Evolutionary conservation across 1,140 invertebrate genomes (phyloP).

Genomic region (Zaprionus tsacasi): DNA sequence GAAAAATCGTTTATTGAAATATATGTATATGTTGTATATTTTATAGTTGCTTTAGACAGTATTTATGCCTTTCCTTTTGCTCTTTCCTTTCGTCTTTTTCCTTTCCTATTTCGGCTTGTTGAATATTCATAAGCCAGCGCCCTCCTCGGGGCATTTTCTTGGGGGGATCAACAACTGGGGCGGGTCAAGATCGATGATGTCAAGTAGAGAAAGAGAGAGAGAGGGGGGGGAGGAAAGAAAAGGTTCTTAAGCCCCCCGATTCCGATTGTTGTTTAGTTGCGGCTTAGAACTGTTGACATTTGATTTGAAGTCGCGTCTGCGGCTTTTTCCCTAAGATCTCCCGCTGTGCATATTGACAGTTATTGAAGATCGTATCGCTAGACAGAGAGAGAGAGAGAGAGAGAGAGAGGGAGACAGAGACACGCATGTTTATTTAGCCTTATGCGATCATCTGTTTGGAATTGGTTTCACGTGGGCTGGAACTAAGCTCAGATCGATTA

Average conservation of each 20-base stretch:
- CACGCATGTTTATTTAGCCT: constrained; percentile 31
- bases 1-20: constrained; percentile 76
- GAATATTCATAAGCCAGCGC: constrained; percentile 76
- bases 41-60: constrained; percentile 73
- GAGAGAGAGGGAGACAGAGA: neutral
- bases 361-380: constrained; percentile 45
- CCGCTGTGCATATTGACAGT: constrained; percentile 64
- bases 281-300: constrained; percentile 72
- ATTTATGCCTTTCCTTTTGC: constrained; percentile 72
- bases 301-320: constrained; percentile 55
- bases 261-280: constrained; percentile 40
- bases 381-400: neutral
- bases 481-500: constrained; percentile 18
- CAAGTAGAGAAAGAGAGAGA: constrained; percentile 40
- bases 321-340: constrained; percentile 50
- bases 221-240: neutral
- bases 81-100: constrained; percentile 66
- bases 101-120: constrained; percentile 41
- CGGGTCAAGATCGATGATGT: constrained; percentile 80
- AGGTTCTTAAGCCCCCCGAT: constrained; percentile 41
- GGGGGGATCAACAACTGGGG: constrained; percentile 56
- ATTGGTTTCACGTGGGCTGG: constrained; percentile 34
- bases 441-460: constrained; percentile 42
- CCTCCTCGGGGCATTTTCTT: constrained; percentile 53
- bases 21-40: constrained; percentile 62